Evolutionary conservation across 92 coral and sea anemone genomes (phyloP).

Genomic region (Epizoanthus ramosus): DNA sequence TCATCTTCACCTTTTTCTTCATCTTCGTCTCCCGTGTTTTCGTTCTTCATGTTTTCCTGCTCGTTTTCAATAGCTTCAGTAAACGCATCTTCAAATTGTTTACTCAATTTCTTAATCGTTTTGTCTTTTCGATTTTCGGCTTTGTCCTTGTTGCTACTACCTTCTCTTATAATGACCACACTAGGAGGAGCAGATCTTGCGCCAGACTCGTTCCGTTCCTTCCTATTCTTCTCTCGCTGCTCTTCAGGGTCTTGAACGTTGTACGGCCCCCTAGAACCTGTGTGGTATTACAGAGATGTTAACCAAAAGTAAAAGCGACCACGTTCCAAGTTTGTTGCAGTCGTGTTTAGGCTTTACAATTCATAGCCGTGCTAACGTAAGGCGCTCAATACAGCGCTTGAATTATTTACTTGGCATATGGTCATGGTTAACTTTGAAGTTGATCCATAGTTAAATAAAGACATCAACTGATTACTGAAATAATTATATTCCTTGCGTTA

Average conservation of each 20-base stretch:
- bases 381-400: no score
- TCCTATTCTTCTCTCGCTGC: neutral
- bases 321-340: no score
- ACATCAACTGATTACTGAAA: no score
- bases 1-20: neutral
- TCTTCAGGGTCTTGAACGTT: constrained; percentile 4
- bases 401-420: no score
- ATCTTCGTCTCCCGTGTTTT: neutral
- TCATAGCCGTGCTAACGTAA: no score
- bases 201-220: neutral
- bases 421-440: no score
- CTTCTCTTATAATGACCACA: constrained; percentile 64
- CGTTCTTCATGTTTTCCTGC: constrained; percentile 21
- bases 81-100: constrained; percentile 67
- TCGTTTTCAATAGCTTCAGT: constrained; percentile 63
- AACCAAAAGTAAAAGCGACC: neutral
- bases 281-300: neutral
- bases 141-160: neutral
- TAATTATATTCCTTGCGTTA: no score
- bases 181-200: constrained; percentile 44
- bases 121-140: constrained; percentile 41
- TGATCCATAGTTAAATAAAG: no score
- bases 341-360: no score
- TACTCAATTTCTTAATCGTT: constrained; percentile 50
- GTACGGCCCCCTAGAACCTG: neutral